These are phyloP conservation scores for Diorhabda elongata DNA, from an alignment of 1,140 invertebrate genomes.

Conservation along the genomic window DNA sequence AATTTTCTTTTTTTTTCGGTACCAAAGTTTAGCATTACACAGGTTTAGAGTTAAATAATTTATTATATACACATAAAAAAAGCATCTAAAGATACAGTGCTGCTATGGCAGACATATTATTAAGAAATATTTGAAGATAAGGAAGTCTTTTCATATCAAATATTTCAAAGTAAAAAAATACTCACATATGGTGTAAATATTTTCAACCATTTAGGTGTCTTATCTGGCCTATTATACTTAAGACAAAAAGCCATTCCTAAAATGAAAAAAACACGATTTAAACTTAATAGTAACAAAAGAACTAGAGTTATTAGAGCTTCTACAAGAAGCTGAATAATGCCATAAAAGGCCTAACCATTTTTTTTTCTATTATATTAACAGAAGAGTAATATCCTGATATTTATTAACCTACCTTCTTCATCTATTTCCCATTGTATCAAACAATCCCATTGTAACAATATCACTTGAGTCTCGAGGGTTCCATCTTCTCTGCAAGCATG, in stretches of 20 bases:
- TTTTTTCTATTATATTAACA: background rate
- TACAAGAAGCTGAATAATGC: too few relatives aligned
- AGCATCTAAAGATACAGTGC: too few relatives aligned
- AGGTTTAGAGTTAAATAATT: too few relatives aligned
- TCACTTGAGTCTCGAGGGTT: slow-evolving; percentile 72
- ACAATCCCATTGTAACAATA: slow-evolving; percentile 78
- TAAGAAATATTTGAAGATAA: too few relatives aligned
- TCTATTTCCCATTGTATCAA: slow-evolving; percentile 83
- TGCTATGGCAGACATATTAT: too few relatives aligned
- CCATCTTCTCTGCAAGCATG: slow-evolving; percentile 87
- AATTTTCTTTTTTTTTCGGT: too few relatives aligned
- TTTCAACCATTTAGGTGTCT: slow-evolving; percentile 80
- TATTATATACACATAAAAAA: too few relatives aligned
- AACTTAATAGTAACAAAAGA: too few relatives aligned
- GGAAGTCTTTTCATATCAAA: too few relatives aligned
- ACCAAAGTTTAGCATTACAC: too few relatives aligned
- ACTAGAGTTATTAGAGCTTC: too few relatives aligned
- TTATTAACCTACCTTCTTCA: slow-evolving; percentile 61
- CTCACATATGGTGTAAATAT: slow-evolving; percentile 90
- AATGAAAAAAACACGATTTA: background rate
- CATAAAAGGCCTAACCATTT: too few relatives aligned
- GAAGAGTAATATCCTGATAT: background rate
- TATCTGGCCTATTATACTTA: slow-evolving; percentile 78
- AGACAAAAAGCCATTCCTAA: slow-evolving; percentile 77
- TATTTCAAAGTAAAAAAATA: slow-evolving; percentile 33